Evolutionary conservation across 1,140 invertebrate species (phyloP).

Genomic region (Tetragnatha versicolor): DNA sequence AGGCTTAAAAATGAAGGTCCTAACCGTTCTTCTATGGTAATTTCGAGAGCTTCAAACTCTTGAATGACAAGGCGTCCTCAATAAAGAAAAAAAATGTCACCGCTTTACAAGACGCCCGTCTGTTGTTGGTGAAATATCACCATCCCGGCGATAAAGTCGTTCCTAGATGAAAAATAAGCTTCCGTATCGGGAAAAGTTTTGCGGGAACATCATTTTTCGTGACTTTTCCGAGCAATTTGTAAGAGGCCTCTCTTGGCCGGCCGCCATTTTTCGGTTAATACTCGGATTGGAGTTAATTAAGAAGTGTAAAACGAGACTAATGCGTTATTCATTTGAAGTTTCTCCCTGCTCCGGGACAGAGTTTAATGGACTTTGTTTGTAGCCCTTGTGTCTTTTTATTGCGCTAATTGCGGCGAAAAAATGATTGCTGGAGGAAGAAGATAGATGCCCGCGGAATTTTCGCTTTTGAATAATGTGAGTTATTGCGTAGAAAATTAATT

Average conservation of each 20-base stretch:
- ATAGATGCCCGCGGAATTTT: too few species aligned
- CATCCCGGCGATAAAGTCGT: background rate
- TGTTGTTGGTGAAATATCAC: background rate
- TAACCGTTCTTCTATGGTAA: too few species aligned
- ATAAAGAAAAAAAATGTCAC: too few species aligned
- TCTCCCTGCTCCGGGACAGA: too few species aligned
- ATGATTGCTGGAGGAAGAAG: background rate
- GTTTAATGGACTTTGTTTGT: slow-evolving; percentile 21
- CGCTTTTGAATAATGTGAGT: too few species aligned
- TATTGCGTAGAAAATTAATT: too few species aligned
- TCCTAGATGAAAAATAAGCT: slow-evolving; percentile 8
- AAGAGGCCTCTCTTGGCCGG: background rate
- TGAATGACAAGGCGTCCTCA: too few species aligned
- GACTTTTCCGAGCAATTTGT: background rate
- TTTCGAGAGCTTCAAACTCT: too few species aligned
- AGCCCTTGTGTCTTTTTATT: background rate
- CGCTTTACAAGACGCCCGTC: too few species aligned
- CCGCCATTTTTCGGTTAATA: slow-evolving; percentile 9
- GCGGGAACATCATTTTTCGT: slow-evolving; percentile 19
- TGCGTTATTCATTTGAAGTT: slow-evolving; percentile 19
- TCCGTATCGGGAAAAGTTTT: slow-evolving; percentile 24
- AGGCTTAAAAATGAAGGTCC: too few species aligned
- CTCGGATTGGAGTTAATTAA: slow-evolving; percentile 12
- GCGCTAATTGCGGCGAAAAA: slow-evolving; percentile 8
- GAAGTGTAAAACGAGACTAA: slow-evolving; percentile 10